A percentile compares a stretch with the other conserved stretches of the same genome.
Conservation (phyloP, 2,888 invertebrate species). For the Thelaira solivaga region DNA sequence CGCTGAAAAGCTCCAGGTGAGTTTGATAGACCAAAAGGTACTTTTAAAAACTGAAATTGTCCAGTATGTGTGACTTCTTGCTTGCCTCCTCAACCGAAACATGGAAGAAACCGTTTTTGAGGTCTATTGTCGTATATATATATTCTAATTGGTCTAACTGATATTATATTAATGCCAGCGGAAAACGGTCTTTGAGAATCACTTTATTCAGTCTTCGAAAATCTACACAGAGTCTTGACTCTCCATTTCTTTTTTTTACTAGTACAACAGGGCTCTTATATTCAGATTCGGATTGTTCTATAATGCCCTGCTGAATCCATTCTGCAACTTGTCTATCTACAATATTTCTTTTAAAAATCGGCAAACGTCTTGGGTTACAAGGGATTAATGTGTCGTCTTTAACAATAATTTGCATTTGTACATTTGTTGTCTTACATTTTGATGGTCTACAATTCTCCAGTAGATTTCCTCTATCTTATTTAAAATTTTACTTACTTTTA, state of each 20-base stretch:
- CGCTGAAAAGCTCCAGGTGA: constrained; percentile 67
- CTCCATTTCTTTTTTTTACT: constrained; percentile 64
- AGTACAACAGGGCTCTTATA: constrained; percentile 67
- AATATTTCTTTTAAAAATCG: constrained; percentile 18
- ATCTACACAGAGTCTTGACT: constrained; percentile 65
- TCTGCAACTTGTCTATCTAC: constrained; percentile 42
- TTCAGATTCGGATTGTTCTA: constrained; percentile 52
- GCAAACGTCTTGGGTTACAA: constrained; percentile 30
- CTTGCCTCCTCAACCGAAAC: constrained; percentile 7
- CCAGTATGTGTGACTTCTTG: constrained; percentile 66
- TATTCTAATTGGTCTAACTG: constrained; percentile 67
- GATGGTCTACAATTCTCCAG: too few relatives aligned
- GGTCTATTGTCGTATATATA: constrained; percentile 67
- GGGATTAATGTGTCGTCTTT: constrained; percentile 60
- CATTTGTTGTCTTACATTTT: constrained; percentile 22
- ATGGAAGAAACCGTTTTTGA: constrained; percentile 63
- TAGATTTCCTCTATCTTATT: too few relatives aligned
- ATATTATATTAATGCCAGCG: constrained; percentile 69
- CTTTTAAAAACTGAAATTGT: constrained; percentile 66
- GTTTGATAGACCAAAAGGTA: constrained; percentile 73
- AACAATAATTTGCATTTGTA: constrained; percentile 42
- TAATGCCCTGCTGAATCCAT: constrained; percentile 45
- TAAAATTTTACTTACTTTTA: too few relatives aligned
- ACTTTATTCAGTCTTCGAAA: constrained; percentile 14
- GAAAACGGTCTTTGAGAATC: constrained; percentile 64